Percentiles rank a stretch among this genome's conserved stretches.
Evolutionary conservation across 2,888 invertebrate genomes (phyloP).

Genomic region (Drosophila basisetae): DNA sequence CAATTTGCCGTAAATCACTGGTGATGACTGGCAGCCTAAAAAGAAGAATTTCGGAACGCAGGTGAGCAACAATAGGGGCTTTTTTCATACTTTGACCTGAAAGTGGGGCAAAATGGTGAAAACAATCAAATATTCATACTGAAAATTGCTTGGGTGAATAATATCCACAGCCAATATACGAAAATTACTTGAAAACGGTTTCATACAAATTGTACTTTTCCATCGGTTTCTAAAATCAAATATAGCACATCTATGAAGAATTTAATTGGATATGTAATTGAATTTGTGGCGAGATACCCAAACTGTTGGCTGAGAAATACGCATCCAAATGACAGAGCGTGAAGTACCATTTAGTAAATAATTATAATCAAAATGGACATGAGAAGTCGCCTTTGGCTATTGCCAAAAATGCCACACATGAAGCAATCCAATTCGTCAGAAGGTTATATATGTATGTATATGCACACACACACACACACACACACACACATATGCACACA

Average conservation of each 20-base stretch:
- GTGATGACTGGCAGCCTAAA: neutral
- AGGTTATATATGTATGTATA: slow-evolving; percentile 55
- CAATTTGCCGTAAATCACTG: neutral
- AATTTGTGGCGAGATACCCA: neutral
- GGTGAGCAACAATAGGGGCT: neutral
- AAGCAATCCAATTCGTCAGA: slow-evolving; percentile 54
- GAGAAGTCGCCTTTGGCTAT: slow-evolving; percentile 61
- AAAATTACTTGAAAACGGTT: neutral
- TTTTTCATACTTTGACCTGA: neutral
- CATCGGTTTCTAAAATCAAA: neutral
- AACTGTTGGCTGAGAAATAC: neutral
- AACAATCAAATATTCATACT: neutral
- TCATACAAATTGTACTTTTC: neutral
- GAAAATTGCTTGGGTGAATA: neutral
- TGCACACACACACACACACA: slow-evolving; percentile 18
- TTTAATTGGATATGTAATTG: slow-evolving; percentile 3
- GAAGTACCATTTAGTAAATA: slow-evolving; percentile 37
- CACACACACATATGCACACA: neutral
- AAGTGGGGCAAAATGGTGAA: neutral
- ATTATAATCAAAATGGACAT: slow-evolving; percentile 75
- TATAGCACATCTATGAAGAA: neutral
- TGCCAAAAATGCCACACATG: slow-evolving; percentile 63
- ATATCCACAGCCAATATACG: neutral
- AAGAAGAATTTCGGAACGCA: neutral
- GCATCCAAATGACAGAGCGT: neutral